Percentiles rank a stretch among this genome's conserved stretches.
Conservation (phyloP, 2,888 invertebrate genomes). For the Polia nebulosa region DNA sequence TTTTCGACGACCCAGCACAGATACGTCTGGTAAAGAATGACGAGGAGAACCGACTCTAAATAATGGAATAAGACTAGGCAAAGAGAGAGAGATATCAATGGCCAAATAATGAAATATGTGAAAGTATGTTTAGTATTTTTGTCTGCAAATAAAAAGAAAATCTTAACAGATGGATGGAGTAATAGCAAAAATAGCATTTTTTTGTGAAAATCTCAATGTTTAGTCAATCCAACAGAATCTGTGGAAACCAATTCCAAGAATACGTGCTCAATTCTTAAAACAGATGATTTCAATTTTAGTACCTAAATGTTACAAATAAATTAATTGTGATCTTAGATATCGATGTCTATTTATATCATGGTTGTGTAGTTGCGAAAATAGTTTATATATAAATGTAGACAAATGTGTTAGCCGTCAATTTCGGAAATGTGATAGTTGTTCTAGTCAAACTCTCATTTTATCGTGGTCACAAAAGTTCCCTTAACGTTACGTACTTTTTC, state of each 20-base stretch:
- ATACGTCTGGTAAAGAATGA: no score
- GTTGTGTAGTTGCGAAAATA: constrained; percentile 71
- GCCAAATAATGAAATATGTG: no score
- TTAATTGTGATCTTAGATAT: constrained; percentile 68
- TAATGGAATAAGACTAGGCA: no score
- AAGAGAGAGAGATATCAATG: no score
- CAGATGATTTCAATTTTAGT: constrained; percentile 13
- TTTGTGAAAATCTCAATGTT: constrained; percentile 28
- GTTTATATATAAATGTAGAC: constrained; percentile 42
- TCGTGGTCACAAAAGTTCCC: neutral
- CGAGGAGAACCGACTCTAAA: no score
- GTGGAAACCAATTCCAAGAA: no score
- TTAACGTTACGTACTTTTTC: neutral
- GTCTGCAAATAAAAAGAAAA: neutral
- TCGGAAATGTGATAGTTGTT: constrained; percentile 57
- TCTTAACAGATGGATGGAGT: neutral
- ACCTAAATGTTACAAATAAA: constrained; percentile 45
- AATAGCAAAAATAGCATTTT: constrained; percentile 1
- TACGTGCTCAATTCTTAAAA: constrained; percentile 36
- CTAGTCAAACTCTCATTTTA: constrained; percentile 47
- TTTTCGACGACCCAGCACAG: no score
- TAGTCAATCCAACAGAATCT: neutral
- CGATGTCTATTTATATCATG: constrained; percentile 76
- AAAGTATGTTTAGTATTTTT: no score
- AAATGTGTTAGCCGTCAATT: constrained; percentile 60